Evolutionary conservation across 35 echinoderm and acorn worm genomes (phyloP).

Genomic region (Hemicentrotus pulcherrimus): DNA sequence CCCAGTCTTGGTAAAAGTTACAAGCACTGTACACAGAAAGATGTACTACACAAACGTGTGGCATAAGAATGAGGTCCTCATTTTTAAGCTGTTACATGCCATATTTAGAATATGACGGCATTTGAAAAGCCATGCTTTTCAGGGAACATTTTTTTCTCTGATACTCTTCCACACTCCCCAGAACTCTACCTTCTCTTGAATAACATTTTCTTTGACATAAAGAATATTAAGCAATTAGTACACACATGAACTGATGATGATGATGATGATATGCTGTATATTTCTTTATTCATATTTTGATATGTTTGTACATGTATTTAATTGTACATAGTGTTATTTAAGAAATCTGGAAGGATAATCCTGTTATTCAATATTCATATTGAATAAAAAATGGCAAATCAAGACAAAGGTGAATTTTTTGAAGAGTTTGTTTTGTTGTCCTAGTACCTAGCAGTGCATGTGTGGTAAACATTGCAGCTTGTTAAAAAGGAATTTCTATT

Average conservation of each 20-base stretch:
- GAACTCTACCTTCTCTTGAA: too few relatives aligned
- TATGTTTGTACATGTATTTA: neutral
- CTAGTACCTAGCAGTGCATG: neutral
- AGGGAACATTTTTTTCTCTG: too few relatives aligned
- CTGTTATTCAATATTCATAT: neutral
- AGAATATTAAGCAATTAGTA: neutral
- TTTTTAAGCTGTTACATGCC: too few relatives aligned
- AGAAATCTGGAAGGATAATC: neutral
- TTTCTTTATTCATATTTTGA: neutral
- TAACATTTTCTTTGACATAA: too few relatives aligned
- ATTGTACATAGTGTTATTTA: slow-evolving; percentile 5
- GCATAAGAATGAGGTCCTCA: too few relatives aligned
- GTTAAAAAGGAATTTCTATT: neutral
- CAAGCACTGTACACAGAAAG: too few relatives aligned
- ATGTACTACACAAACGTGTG: too few relatives aligned
- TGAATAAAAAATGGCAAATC: neutral
- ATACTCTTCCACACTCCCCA: too few relatives aligned
- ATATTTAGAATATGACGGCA: too few relatives aligned
- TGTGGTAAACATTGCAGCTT: neutral
- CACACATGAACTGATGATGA: too few relatives aligned
- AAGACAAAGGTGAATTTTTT: neutral
- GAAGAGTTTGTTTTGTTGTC: neutral
- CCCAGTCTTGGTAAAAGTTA: too few relatives aligned
- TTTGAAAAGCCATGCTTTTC: too few relatives aligned
- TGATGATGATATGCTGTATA: neutral